Percentiles rank a stretch among this genome's conserved stretches.
Conservation (phyloP, 2,113 vertebrate species). For the Amphiprion percula region DNA sequence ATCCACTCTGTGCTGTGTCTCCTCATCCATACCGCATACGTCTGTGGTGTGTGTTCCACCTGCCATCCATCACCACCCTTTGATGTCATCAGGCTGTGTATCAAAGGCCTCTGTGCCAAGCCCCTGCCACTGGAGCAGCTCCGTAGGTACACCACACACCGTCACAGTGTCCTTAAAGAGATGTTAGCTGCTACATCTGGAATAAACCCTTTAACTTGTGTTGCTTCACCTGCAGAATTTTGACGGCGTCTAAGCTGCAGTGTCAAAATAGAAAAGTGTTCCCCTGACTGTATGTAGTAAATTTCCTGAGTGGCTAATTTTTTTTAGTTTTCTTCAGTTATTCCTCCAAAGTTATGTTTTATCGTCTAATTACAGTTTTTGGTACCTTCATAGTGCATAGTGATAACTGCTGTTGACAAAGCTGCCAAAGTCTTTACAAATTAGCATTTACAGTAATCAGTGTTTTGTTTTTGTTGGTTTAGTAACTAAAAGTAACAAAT, state of each 20-base stretch:
- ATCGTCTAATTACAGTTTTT: background rate
- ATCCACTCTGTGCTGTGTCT: constrained; percentile 47
- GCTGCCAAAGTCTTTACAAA: constrained; percentile 44
- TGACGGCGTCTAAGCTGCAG: background rate
- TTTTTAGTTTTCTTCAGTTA: constrained; percentile 16
- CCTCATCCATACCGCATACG: constrained; percentile 40
- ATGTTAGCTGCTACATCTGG: background rate
- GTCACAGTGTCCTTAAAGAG: constrained; percentile 6
- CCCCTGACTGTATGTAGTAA: background rate
- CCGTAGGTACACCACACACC: background rate
- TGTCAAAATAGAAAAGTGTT: constrained; percentile 20
- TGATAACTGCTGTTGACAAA: constrained; percentile 23
- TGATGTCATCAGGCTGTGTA: constrained; percentile 39
- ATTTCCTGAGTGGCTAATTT: background rate
- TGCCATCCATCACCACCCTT: constrained; percentile 50
- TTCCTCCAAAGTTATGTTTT: background rate
- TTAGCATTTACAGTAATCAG: constrained; percentile 21
- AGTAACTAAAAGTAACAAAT: constrained; percentile 10
- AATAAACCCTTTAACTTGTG: background rate
- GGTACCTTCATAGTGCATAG: constrained; percentile 23
- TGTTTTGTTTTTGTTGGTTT: constrained; percentile 8
- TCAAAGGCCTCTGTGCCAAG: constrained; percentile 57
- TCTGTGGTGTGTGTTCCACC: constrained; percentile 39
- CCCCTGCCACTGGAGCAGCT: constrained; percentile 64
- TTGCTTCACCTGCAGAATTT: background rate